A percentile compares a stretch with the other conserved stretches of the same genome.
These are phyloP conservation scores for Noctuana brunneofusca DNA, from an alignment of 2,888 invertebrate species.

Conservation along the genomic window DNA sequence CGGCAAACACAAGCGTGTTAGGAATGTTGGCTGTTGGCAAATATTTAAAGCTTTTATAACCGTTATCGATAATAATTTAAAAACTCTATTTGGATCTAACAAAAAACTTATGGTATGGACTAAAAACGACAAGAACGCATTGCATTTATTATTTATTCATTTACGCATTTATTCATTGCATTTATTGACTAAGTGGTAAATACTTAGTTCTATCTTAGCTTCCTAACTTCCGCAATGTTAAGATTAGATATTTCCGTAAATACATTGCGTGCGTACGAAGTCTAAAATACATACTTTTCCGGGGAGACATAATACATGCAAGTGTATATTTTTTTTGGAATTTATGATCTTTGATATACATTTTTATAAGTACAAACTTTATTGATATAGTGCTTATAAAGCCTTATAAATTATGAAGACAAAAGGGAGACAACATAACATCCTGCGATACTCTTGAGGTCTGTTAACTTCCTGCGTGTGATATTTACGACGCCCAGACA, in stretches of 20 bases:
- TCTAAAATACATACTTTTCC: no score
- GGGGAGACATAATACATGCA: no score
- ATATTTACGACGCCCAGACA: constrained; percentile 32
- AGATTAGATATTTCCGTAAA: no score
- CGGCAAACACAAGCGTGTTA: constrained; percentile 16
- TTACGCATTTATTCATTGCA: no score
- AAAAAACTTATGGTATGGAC: background rate
- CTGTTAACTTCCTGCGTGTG: constrained; percentile 42
- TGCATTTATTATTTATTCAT: background rate
- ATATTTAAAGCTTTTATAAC: constrained; percentile 24
- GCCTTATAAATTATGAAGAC: background rate
- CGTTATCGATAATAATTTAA: constrained; percentile 12
- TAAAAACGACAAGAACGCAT: background rate
- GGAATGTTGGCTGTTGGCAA: constrained; percentile 14
- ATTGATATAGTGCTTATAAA: no score
- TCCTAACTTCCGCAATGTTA: background rate
- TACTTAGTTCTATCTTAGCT: background rate
- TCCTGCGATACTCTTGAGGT: constrained; percentile 40
- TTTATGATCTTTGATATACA: no score
- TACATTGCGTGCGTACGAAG: no score
- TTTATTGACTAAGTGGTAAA: background rate
- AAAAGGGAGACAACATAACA: constrained; percentile 20
- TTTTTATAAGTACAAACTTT: no score
- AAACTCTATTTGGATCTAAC: background rate
- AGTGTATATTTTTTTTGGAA: no score